These are phyloP conservation scores for Speoplatyrhinus poulsoni DNA, from an alignment of 2,113 vertebrate genomes.

Conservation along the genomic window DNA sequence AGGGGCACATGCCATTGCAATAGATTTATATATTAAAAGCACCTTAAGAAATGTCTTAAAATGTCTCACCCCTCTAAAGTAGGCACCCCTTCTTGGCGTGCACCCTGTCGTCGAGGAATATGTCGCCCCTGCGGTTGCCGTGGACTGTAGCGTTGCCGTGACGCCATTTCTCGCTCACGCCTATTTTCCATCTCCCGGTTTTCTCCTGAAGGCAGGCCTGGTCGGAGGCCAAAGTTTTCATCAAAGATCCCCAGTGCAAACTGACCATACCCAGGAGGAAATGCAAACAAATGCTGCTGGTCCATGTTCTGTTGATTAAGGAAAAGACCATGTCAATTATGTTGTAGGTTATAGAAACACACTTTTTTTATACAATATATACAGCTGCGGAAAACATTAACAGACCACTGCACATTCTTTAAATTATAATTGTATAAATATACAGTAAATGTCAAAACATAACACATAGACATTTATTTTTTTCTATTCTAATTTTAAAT, in stretches of 20 bases:
- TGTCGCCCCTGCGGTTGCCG: conserved; percentile 88
- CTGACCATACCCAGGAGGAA: conserved; percentile 88
- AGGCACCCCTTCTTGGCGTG: conserved; percentile 89
- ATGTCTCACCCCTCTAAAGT: conserved; percentile 90
- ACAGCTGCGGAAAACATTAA: no score
- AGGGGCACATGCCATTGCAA: no score
- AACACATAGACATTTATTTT: neutral
- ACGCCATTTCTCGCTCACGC: conserved; percentile 86
- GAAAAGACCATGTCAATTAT: conserved; percentile 34
- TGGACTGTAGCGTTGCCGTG: conserved; percentile 85
- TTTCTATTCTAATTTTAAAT: no score
- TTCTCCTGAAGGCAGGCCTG: conserved; percentile 79
- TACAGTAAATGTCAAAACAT: no score
- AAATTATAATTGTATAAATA: no score
- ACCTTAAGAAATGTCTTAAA: conserved; percentile 13
- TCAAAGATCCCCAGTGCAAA: conserved; percentile 92
- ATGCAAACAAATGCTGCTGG: conserved; percentile 88
- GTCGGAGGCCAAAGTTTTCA: conserved; percentile 87
- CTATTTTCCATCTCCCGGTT: conserved; percentile 85
- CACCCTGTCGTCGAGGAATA: conserved; percentile 81
- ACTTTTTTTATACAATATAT: no score
- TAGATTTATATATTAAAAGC: no score
- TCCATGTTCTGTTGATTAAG: conserved; percentile 79
- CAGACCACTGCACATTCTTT: no score
- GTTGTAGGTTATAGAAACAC: no score